These are phyloP conservation scores for Pocillopora damicornis DNA, from an alignment of 64 coral and sea anemone species.

Conservation along the genomic window DNA sequence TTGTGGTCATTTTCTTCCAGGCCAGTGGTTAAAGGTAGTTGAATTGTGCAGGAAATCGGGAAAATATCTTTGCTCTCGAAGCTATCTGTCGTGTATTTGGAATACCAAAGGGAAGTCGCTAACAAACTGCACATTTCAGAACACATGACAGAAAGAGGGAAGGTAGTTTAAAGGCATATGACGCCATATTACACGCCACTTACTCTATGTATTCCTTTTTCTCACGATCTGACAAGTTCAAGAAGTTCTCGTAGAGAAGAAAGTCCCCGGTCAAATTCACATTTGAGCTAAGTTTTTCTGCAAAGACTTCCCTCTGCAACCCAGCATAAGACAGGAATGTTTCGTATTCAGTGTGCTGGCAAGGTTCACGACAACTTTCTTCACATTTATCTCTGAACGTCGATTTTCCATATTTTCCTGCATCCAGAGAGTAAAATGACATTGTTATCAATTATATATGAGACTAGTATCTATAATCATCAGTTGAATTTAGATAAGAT, in stretches of 20 bases:
- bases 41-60: too few relatives aligned
- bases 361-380: constrained; percentile 1
- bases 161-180: background rate
- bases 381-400: background rate
- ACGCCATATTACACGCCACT: background rate
- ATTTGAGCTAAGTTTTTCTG: background rate
- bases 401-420: background rate
- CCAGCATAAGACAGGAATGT: constrained; percentile 10
- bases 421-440: background rate
- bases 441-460: background rate
- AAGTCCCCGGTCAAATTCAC: background rate
- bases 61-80: too few relatives aligned
- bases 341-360: constrained; percentile 6
- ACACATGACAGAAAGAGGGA: background rate
- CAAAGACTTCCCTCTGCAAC: constrained; percentile 4
- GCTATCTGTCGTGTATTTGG: too few relatives aligned
- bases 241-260: background rate
- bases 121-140: too few relatives aligned
- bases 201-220: constrained; percentile 35
- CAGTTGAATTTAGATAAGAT: background rate
- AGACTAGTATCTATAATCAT: background rate
- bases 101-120: too few relatives aligned
- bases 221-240: constrained; percentile 5
- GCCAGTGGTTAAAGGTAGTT: too few relatives aligned
- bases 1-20: too few relatives aligned